Conservation (phyloP, 2,888 invertebrate genomes). For the Andrena fulva region DNA sequence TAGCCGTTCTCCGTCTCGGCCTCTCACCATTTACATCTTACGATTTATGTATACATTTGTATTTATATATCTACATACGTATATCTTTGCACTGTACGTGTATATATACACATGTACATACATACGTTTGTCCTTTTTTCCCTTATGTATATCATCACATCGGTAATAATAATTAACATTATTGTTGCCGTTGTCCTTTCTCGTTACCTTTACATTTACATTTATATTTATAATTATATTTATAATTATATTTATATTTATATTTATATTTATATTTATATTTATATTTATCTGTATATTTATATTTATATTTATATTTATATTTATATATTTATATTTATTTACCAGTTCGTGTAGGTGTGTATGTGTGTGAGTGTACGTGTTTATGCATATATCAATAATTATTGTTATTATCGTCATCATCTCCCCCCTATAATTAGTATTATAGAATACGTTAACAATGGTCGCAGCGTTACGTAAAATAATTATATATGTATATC, state of each 20-base stretch:
- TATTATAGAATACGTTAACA: conserved; percentile 85
- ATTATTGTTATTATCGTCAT: conserved; percentile 83
- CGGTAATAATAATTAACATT: conserved; percentile 71
- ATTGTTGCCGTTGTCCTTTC: conserved; percentile 73
- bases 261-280: conserved; percentile 66
- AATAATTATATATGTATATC: conserved; percentile 83
- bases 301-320: conserved; percentile 68
- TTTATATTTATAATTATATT: conserved; percentile 50
- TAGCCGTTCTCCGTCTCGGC: conserved; percentile 34
- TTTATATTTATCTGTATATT: conserved; percentile 72
- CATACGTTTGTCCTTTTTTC: conserved; percentile 51
- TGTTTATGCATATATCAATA: conserved; percentile 70
- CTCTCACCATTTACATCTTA: conserved; percentile 46
- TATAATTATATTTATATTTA: conserved; percentile 54
- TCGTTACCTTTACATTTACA: conserved; percentile 52
- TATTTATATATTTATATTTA: conserved; percentile 55
- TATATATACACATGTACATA: conserved; percentile 62
- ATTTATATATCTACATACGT: conserved; percentile 69
- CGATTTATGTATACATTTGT: conserved; percentile 57
- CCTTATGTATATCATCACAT: conserved; percentile 53
- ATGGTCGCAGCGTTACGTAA: conserved; percentile 87
- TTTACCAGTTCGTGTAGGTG: conserved; percentile 45
- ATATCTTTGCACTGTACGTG: conserved; percentile 60
- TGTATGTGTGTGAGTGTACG: conserved; percentile 47
- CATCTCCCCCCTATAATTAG: conserved; percentile 85